Percentiles rank a stretch among this genome's conserved stretches.
Evolutionary conservation across 2,797 vertebrate genomes (phyloP).

Genomic region (Cuniculus paca): DNA sequence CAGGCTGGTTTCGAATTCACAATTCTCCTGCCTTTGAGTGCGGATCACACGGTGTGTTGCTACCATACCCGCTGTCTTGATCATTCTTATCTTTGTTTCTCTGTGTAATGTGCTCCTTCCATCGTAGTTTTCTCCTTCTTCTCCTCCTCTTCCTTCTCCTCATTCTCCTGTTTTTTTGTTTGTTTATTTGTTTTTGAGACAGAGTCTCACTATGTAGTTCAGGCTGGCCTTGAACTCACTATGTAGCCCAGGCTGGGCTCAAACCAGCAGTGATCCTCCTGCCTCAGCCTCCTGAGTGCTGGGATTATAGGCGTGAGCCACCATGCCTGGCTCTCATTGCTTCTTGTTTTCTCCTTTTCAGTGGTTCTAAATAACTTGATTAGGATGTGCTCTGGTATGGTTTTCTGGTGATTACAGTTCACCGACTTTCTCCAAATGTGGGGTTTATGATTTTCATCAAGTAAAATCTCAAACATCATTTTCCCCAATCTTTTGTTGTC

Average conservation of each 20-base stretch:
- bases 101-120: too few species aligned
- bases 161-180: too few species aligned
- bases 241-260: too few species aligned
- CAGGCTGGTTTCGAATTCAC: not conserved
- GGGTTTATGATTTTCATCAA: not conserved
- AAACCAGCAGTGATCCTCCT: not conserved
- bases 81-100: not conserved
- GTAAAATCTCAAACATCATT: not conserved
- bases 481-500: not conserved
- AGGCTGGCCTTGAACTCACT: not conserved
- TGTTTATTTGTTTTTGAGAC: not conserved
- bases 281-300: not conserved
- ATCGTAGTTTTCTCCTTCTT: too few species aligned
- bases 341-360: not conserved
- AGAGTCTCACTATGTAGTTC: not conserved
- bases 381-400: not conserved
- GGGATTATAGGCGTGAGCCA: not conserved
- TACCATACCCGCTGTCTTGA: too few species aligned
- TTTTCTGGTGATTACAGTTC: not conserved
- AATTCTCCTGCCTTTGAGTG: not conserved
- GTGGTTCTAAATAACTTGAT: not conserved
- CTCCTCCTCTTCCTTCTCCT: not conserved
- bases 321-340: not conserved
- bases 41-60: not conserved
- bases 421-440: not conserved